Evolutionary conservation across 2,113 vertebrate species (phyloP), one percentile per base, ranked within the genome.

Genomic region (Daubentonia madagascariensis): DNA sequence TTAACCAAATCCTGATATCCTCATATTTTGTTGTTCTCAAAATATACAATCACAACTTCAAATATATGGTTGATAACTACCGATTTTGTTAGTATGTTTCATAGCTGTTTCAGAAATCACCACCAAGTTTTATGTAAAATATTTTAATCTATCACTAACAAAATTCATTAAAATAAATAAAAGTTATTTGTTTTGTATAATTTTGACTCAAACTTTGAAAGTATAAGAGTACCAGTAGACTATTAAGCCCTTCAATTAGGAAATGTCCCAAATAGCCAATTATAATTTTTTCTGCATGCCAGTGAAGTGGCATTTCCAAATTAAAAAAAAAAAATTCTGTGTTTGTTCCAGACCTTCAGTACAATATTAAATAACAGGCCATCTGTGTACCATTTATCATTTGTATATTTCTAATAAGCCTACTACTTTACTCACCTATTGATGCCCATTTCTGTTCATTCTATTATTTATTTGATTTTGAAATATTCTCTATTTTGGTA

Each of bases 251-350:
- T 57, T 57, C n/a, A 78, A 28, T 89, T 73, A 95, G 37, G 30
- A 95, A 96, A 73, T n/a, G 14, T 72, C 28, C 59, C 72, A 85
- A 50, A 32, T 32, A 86, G 22, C 32, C 48, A 97, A 79, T 48
- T 92, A 61, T 32, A n/a, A 23, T 80, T 85, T 80, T 91, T 85
- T 25, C n/a, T 91, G 8, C 17, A 50, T 72, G 28, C 63, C 68
- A 90, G 17, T 61, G 37, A 96, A 96, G 84, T 94, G 28, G 3
- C 52, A 83, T 91, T 91, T 92, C 37, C 73, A 89, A 32, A 67
- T 35, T 63, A 16, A 23, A 81, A 81, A 80, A 25, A 13, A 35
- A 45, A 4, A 70, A 45, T 2, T 32, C 50, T 68, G 8, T 76
- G 10, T 61, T 97, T 67, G 84, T 84, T 94, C 57, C 16, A 88